Evolutionary conservation across 2,113 vertebrate genomes (phyloP).

Genomic region (Aleadryas rufinucha): DNA sequence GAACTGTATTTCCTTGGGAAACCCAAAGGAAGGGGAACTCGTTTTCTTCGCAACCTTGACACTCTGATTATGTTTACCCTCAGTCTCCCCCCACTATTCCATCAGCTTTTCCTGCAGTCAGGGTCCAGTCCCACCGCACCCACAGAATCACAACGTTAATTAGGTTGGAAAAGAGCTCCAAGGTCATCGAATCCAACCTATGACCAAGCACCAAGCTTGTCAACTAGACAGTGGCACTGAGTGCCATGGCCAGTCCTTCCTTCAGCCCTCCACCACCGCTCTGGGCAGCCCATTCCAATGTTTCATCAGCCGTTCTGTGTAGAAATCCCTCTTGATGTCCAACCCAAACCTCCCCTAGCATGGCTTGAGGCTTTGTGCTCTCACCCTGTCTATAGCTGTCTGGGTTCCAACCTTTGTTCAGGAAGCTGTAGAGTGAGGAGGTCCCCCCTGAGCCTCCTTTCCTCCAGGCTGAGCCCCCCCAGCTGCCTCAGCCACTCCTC

Average conservation of each 20-base stretch:
- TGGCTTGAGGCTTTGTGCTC: too few species aligned
- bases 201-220: neutral
- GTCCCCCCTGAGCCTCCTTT: neutral
- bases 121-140: neutral
- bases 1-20: rapidly evolving
- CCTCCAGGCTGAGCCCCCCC: neutral
- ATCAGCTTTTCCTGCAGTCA: neutral
- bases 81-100: rapidly evolving
- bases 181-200: neutral
- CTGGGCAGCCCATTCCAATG: too few species aligned
- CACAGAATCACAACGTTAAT: too few species aligned
- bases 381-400: neutral
- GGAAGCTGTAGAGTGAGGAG: too few species aligned
- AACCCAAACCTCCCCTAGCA: neutral
- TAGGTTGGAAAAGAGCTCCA: neutral
- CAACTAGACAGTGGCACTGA: neutral
- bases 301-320: neutral
- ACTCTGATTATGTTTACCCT: rapidly evolving
- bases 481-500: neutral
- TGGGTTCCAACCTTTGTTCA: neutral
- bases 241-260: neutral
- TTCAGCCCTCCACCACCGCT: neutral
- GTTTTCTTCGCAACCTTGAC: neutral
- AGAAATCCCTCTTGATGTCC: neutral
- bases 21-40: neutral